A percentile compares a stretch with the other conserved stretches of the same genome.
Conservation (phyloP, 2,888 invertebrate genomes). For the Elegia similella region DNA sequence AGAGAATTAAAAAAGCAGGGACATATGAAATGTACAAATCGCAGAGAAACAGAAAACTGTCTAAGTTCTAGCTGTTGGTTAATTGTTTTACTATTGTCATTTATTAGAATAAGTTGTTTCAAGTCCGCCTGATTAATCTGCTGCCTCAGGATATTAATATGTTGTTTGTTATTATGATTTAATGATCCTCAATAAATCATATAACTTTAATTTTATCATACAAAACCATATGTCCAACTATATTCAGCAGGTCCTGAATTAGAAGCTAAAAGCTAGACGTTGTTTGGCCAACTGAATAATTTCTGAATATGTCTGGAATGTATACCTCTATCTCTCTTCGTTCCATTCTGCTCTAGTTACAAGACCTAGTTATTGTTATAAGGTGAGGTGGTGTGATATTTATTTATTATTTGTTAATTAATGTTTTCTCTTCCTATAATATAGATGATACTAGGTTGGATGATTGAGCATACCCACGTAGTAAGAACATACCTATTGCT, state of each 20-base stretch:
- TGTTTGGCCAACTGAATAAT: no score
- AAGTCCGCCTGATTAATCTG: slow-evolving; percentile 17
- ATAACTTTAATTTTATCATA: not conserved
- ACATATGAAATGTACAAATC: slow-evolving; percentile 62
- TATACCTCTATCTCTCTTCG: no score
- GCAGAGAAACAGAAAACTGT: slow-evolving; percentile 56
- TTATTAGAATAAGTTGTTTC: not conserved
- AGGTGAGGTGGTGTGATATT: no score
- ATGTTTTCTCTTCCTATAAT: no score
- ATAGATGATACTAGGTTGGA: no score
- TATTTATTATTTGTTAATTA: no score
- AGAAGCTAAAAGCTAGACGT: not conserved
- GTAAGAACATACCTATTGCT: no score
- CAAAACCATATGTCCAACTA: not conserved
- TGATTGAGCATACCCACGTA: no score
- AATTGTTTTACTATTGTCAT: not conserved
- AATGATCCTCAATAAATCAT: not conserved
- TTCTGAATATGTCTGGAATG: no score
- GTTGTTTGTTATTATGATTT: not conserved
- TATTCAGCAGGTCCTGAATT: not conserved
- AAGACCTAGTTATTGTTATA: no score
- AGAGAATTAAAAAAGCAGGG: slow-evolving; percentile 57
- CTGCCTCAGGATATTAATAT: not conserved
- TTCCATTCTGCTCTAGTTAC: no score
- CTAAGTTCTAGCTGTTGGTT: slow-evolving; percentile 55